Evolutionary conservation across 2,797 vertebrate genomes (phyloP).

Genomic region (Coreius guichenoti): DNA sequence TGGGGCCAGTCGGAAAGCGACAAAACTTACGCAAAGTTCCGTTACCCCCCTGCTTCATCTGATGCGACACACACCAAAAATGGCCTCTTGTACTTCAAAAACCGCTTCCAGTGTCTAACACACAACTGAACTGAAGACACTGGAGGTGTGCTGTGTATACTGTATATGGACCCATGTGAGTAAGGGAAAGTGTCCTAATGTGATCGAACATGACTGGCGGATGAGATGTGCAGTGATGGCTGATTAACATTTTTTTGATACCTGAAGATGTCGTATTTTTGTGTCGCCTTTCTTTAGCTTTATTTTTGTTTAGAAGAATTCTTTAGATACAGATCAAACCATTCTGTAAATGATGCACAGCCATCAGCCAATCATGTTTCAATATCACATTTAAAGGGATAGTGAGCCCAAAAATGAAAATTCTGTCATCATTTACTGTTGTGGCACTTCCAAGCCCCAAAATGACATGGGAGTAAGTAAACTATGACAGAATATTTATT

Average conservation of each 20-base stretch:
- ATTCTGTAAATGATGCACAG: constrained; percentile 27
- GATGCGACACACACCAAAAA: constrained; percentile 79
- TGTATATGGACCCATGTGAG: constrained; percentile 5
- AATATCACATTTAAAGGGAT: constrained; percentile 14
- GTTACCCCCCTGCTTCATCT: constrained; percentile 83
- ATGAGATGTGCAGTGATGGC: constrained; percentile 26
- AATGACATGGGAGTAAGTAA: neutral
- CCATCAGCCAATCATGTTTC: constrained; percentile 32
- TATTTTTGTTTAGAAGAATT: constrained; percentile 40
- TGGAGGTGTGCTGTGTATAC: neutral
- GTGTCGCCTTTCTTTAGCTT: constrained; percentile 31
- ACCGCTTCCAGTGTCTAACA: constrained; percentile 91
- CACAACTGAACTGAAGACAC: constrained; percentile 71
- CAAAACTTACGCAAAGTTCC: constrained; percentile 86
- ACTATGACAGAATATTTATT: neutral
- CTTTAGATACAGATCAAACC: constrained; percentile 41
- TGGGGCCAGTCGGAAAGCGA: constrained; percentile 86
- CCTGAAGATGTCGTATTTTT: constrained; percentile 43
- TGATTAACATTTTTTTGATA: constrained; percentile 28
- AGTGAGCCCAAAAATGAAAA: constrained; percentile 4
- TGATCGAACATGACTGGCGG: constrained; percentile 44
- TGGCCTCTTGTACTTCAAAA: constrained; percentile 91
- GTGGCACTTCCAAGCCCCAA: neutral
- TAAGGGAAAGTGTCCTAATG: constrained; percentile 13
- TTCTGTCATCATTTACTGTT: constrained; percentile 7